These are phyloP conservation scores for Schizaphis graminum DNA, from an alignment of 2,888 invertebrate genomes.

Conservation along the genomic window DNA sequence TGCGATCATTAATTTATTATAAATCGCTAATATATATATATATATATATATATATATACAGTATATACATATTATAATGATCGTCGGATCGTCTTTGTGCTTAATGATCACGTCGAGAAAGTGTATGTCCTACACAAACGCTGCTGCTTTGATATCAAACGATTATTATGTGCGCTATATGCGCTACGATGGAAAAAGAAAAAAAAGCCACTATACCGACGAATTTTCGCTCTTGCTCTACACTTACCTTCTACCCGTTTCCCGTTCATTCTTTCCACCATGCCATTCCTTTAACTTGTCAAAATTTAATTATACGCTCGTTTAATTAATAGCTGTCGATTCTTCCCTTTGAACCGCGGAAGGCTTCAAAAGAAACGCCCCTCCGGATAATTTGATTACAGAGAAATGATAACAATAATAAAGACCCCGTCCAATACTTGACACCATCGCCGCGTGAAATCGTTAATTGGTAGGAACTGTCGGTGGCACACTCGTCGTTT, in stretches of 20 bases:
- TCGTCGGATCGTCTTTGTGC: not conserved
- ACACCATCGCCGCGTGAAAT: slow-evolving; percentile 60
- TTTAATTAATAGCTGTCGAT: slow-evolving; percentile 65
- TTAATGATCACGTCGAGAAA: slow-evolving; percentile 23
- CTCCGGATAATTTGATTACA: slow-evolving; percentile 64
- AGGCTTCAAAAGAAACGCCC: slow-evolving; percentile 62
- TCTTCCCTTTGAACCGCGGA: slow-evolving; percentile 47
- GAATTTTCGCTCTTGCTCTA: slow-evolving; percentile 34
- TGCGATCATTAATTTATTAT: slow-evolving; percentile 29
- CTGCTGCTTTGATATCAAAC: slow-evolving; percentile 50
- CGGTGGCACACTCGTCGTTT: slow-evolving; percentile 49
- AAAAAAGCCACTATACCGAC: not conserved
- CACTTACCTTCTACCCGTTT: not conserved
- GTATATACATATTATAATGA: not conserved
- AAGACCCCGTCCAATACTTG: slow-evolving; percentile 60
- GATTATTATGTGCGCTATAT: slow-evolving; percentile 27
- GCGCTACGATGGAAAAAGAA: not conserved
- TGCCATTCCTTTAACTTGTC: slow-evolving; percentile 56
- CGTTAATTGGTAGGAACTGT: slow-evolving; percentile 64
- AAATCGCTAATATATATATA: not conserved
- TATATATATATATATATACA: not conserved
- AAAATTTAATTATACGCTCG: slow-evolving; percentile 63
- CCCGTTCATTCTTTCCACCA: not conserved
- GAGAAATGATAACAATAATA: slow-evolving; percentile 65
- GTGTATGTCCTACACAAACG: slow-evolving; percentile 17